Conservation (phyloP, 2,888 invertebrate genomes). For the Melanophora roralis region DNA sequence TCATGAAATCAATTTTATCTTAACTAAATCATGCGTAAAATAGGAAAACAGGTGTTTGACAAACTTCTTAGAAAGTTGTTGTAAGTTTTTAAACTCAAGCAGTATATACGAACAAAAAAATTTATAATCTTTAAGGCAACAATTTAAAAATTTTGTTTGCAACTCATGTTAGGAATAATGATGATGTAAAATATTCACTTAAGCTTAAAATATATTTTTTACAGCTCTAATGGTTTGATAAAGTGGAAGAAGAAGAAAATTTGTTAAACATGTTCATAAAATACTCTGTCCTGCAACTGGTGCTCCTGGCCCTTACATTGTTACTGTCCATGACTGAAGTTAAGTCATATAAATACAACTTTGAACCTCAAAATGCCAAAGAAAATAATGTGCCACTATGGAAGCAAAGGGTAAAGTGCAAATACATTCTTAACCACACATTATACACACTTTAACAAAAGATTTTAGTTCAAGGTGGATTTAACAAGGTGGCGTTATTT, state of each 20-base stretch:
- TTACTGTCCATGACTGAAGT: slow-evolving; percentile 28
- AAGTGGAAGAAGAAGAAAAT: neutral
- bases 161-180: too few relatives aligned
- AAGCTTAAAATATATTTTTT: too few relatives aligned
- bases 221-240: slow-evolving; percentile 15
- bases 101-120: too few relatives aligned
- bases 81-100: too few relatives aligned
- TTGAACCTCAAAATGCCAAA: slow-evolving; percentile 68
- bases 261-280: slow-evolving; percentile 19
- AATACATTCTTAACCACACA: neutral
- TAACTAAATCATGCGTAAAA: neutral
- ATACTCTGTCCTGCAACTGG: slow-evolving; percentile 16
- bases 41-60: neutral
- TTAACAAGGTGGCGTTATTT: too few relatives aligned
- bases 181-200: too few relatives aligned
- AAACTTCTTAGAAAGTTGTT: neutral
- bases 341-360: slow-evolving; percentile 66
- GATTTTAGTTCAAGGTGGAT: too few relatives aligned
- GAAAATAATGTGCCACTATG: slow-evolving; percentile 72
- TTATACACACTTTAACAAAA: too few relatives aligned
- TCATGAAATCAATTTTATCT: neutral
- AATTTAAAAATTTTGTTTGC: too few relatives aligned
- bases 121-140: too few relatives aligned
- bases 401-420: slow-evolving; percentile 72
- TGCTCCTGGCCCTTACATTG: slow-evolving; percentile 23